Conservation (phyloP, 2,113 vertebrate genomes). For the Mus musculus region DNA sequence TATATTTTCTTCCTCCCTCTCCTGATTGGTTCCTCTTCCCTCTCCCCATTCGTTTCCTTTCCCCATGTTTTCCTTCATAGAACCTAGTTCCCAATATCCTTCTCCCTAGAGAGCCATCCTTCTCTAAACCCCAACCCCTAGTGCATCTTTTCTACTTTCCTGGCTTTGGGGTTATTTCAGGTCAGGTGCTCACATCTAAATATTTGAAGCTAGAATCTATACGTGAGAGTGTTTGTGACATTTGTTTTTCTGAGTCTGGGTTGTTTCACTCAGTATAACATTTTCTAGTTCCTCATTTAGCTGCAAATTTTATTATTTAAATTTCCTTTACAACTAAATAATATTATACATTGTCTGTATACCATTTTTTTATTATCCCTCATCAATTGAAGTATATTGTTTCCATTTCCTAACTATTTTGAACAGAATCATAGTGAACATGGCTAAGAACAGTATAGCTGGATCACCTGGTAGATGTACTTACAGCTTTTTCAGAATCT, state of each 20-base stretch:
- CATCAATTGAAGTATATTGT: background rate
- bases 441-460: background rate
- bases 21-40: background rate
- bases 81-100: background rate
- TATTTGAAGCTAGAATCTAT: background rate
- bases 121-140: background rate
- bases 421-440: background rate
- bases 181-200: background rate
- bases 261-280: background rate
- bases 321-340: background rate
- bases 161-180: background rate
- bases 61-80: no score
- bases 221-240: background rate
- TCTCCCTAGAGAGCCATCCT: background rate
- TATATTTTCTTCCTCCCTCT: background rate
- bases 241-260: background rate
- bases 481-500: background rate
- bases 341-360: background rate
- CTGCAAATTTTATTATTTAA: background rate
- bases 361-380: background rate
- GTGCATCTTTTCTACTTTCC: background rate
- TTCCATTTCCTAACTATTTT: background rate
- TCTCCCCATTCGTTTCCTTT: background rate
- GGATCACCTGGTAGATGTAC: background rate
- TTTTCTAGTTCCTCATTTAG: background rate